A percentile compares a stretch with the other conserved stretches of the same genome.
Evolutionary conservation across 2,888 invertebrate species (phyloP).

Genomic region (Hipparchia sbordonii): DNA sequence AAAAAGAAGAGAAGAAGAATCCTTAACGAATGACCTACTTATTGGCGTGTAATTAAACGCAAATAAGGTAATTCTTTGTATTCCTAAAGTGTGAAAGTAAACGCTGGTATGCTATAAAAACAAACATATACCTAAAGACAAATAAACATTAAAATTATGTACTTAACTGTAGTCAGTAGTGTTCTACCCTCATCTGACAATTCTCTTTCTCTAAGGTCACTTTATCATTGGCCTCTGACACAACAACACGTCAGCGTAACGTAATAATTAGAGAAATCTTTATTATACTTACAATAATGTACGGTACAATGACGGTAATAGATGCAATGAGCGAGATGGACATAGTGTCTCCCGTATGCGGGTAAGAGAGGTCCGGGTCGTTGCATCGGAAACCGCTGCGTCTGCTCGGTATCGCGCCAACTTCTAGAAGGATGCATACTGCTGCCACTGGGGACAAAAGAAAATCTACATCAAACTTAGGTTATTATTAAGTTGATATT

Average conservation of each 20-base stretch:
- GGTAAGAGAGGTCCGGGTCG: conserved; percentile 86
- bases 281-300: conserved; percentile 81
- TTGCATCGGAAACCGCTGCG: conserved; percentile 87
- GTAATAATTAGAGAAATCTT: background rate
- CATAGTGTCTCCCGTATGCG: conserved; percentile 87
- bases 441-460: conserved; percentile 81
- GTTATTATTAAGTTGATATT: background rate
- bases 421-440: conserved; percentile 84
- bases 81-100: conserved; percentile 15
- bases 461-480: conserved; percentile 24
- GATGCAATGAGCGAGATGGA: conserved; percentile 79
- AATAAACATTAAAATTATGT: background rate
- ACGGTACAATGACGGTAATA: conserved; percentile 81
- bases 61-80: conserved; percentile 19
- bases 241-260: background rate
- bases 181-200: too few species aligned
- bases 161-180: too few species aligned
- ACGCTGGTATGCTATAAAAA: background rate
- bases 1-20: too few species aligned
- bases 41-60: conserved; percentile 15
- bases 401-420: conserved; percentile 84
- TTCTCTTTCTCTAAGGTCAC: too few species aligned
- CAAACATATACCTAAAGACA: background rate
- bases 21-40: too few species aligned
- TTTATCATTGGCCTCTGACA: background rate